Percentiles rank a stretch among this genome's conserved stretches.
Evolutionary conservation across 2,113 vertebrate species (phyloP).

Genomic region (Semicossyphus pulcher): DNA sequence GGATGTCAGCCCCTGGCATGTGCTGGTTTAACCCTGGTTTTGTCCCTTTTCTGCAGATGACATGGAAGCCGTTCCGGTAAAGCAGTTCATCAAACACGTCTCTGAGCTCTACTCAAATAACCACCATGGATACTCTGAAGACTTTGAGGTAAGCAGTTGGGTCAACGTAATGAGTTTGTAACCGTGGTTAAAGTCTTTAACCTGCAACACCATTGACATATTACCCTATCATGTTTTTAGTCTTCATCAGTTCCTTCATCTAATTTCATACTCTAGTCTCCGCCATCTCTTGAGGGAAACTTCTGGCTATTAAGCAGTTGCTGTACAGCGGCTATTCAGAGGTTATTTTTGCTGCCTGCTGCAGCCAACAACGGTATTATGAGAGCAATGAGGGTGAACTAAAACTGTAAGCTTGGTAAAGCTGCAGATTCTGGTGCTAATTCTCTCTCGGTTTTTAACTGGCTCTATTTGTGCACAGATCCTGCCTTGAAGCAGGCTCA

Average conservation of each 20-base stretch:
- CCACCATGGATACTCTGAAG: slow-evolving; percentile 92
- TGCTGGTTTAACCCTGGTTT: slow-evolving; percentile 13
- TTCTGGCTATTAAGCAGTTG: neutral
- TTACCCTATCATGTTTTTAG: too few species aligned
- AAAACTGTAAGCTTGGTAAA: too few species aligned
- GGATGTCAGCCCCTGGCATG: neutral
- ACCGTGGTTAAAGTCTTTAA: too few species aligned
- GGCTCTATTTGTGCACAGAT: too few species aligned
- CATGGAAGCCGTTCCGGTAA: slow-evolving; percentile 93
- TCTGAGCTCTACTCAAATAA: slow-evolving; percentile 91
- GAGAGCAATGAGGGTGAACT: too few species aligned
- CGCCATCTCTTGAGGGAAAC: too few species aligned
- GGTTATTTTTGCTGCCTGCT: neutral
- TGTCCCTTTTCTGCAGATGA: slow-evolving; percentile 86
- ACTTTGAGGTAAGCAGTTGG: slow-evolving; percentile 90
- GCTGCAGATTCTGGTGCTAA: too few species aligned
- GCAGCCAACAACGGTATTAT: neutral
- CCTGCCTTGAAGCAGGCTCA: too few species aligned
- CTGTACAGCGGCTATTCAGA: neutral
- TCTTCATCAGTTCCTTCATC: too few species aligned
- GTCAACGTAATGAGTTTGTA: neutral
- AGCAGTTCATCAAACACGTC: slow-evolving; percentile 93
- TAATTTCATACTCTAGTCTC: too few species aligned
- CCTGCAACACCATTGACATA: too few species aligned
- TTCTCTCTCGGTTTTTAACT: too few species aligned